phyloP scores from a whole-genome alignment of 2,113 vertebrate species.

The Pteronura brasiliensis region DNA sequence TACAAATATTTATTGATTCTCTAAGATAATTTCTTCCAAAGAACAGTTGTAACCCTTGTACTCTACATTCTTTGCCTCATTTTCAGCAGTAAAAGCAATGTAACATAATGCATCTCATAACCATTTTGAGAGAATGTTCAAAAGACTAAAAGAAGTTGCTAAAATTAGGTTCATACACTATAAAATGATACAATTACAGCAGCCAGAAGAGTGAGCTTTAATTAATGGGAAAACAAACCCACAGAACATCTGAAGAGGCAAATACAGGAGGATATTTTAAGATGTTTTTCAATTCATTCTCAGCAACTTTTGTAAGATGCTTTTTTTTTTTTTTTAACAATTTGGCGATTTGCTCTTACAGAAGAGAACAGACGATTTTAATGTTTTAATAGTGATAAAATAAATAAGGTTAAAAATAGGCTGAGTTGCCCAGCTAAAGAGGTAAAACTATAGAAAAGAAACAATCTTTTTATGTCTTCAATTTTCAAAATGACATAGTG shows the following conservation, averaged over 20 bases:
- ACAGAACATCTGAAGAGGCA: constrained; percentile 28
- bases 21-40: not conserved
- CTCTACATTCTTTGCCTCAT: not conserved
- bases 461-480: not conserved
- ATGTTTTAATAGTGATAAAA: not conserved
- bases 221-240: constrained; percentile 18
- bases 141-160: not conserved
- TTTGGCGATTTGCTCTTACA: not conserved
- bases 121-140: not conserved
- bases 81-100: not conserved
- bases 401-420: not conserved
- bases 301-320: not conserved
- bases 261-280: constrained; percentile 13
- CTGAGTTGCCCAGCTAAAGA: not conserved
- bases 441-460: not conserved
- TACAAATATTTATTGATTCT: not conserved
- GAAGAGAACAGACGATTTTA: not conserved
- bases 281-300: not conserved
- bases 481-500: not conserved
- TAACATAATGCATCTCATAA: not conserved
- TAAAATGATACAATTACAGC: not conserved
- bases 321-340: not conserved
- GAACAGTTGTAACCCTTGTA: not conserved
- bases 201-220: not conserved
- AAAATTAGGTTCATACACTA: not conserved